phyloP scores from a whole-genome alignment of 2,797 vertebrate genomes.

The Liparis tanakae region DNA sequence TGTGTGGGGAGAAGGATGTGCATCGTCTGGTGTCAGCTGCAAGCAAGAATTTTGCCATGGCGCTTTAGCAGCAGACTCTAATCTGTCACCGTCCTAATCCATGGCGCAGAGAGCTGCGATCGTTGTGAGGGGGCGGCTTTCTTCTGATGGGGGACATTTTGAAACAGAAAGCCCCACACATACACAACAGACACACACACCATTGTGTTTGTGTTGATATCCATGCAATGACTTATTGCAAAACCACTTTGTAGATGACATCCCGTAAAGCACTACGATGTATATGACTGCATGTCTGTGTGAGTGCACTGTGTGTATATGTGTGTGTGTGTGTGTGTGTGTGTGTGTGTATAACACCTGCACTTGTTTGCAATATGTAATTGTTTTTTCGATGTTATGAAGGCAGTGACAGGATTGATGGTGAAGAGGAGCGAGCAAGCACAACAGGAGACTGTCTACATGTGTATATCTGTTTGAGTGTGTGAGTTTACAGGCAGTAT shows the following conservation, averaged over 20 bases:
- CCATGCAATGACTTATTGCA: not conserved
- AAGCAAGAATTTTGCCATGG: constrained; percentile 65
- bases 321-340: constrained; percentile 14
- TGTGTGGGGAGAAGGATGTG: constrained; percentile 52
- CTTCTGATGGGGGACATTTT: constrained; percentile 29
- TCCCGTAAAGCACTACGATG: not conserved
- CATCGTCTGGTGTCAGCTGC: constrained; percentile 64
- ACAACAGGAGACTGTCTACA: constrained; percentile 60
- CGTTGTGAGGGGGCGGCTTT: constrained; percentile 41
- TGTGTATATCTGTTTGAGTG: constrained; percentile 52
- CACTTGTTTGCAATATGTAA: constrained; percentile 26
- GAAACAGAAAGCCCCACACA: constrained; percentile 16
- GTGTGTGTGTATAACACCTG: constrained; percentile 5
- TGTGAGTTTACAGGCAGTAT: constrained; percentile 49
- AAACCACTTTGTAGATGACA: not conserved
- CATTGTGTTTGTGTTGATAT: not conserved
- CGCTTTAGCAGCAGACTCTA: constrained; percentile 73
- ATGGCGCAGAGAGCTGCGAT: constrained; percentile 65
- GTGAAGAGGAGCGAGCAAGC: constrained; percentile 50
- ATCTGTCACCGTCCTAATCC: constrained; percentile 77
- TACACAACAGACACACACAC: constrained; percentile 18
- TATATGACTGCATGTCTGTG: not conserved
- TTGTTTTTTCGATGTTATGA: constrained; percentile 47
- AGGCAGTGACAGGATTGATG: constrained; percentile 60
- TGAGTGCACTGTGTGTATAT: constrained; percentile 2